These are phyloP conservation scores for Pseudochromis fuscus DNA, from an alignment of 2,797 vertebrate genomes.

Conservation along the genomic window DNA sequence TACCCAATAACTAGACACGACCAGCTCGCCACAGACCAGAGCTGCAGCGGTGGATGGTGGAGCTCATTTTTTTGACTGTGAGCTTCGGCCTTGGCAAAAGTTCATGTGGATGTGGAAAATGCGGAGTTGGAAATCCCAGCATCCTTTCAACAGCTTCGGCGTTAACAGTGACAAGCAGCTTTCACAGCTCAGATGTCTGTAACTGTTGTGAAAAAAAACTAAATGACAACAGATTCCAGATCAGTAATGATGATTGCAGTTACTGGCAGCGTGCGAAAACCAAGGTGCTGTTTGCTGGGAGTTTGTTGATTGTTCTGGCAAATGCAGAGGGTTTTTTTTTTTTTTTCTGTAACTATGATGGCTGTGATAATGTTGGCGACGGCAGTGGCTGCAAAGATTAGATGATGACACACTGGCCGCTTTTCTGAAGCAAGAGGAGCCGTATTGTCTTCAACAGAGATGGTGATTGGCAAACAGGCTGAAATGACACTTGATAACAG, in stretches of 20 bases:
- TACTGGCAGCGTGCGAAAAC: conserved; percentile 53
- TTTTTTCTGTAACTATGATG: conserved; percentile 50
- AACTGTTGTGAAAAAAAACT: conserved; percentile 22
- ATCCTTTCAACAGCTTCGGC: conserved; percentile 28
- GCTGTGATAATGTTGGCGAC: conserved; percentile 61
- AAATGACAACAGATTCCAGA: conserved; percentile 28
- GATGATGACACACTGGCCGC: conserved; percentile 64
- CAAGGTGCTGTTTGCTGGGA: conserved; percentile 57
- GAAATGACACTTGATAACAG: conserved; percentile 41
- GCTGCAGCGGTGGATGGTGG: conserved; percentile 17
- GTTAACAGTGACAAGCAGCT: conserved; percentile 33
- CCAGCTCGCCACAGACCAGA: conserved; percentile 17
- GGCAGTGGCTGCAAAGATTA: conserved; percentile 61
- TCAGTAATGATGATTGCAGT: conserved; percentile 62
- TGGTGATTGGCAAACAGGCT: conserved; percentile 51
- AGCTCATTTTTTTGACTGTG: conserved; percentile 24
- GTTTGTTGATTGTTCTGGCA: conserved; percentile 60
- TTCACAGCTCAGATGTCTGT: conserved; percentile 36
- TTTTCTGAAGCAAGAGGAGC: conserved; percentile 54
- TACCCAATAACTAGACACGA: conserved; percentile 25
- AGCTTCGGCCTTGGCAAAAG: conserved; percentile 26
- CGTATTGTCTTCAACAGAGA: conserved; percentile 52
- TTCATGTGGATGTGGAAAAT: conserved; percentile 29
- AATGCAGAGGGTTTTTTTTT: conserved; percentile 51
- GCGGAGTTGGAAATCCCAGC: conserved; percentile 25